Conservation (phyloP, 2,113 vertebrate species). For the Mionectes macconnelli region DNA sequence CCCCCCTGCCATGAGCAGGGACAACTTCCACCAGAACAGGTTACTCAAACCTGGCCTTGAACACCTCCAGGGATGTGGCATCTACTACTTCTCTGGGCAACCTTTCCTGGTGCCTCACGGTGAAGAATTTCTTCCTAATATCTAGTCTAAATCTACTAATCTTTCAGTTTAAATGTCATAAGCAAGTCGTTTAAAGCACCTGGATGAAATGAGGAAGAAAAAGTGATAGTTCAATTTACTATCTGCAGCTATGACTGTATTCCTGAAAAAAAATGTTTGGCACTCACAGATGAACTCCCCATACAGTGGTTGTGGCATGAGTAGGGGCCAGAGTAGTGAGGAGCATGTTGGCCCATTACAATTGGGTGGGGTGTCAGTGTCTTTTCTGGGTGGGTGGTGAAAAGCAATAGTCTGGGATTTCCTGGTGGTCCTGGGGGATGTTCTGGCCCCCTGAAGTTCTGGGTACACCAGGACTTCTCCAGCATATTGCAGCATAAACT, state of each 20-base stretch:
- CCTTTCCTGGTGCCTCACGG: neutral
- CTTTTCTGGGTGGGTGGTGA: neutral
- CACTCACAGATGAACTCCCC: rapidly evolving
- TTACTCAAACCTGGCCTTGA: neutral
- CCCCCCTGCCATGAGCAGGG: neutral
- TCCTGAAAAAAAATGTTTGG: neutral
- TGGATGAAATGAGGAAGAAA: neutral
- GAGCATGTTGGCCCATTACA: neutral
- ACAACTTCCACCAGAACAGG: neutral
- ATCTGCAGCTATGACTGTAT: neutral
- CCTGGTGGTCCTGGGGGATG: neutral
- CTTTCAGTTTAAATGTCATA: neutral
- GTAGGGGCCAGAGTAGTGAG: neutral
- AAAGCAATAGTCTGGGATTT: neutral
- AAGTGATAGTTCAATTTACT: neutral
- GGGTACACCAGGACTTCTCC: neutral
- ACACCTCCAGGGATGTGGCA: neutral
- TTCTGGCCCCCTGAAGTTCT: neutral
- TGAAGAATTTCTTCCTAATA: neutral
- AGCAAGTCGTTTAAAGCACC: neutral
- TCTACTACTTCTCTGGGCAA: neutral
- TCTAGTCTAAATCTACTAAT: neutral
- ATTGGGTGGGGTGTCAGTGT: rapidly evolving
- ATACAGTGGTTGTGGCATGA: rapidly evolving
- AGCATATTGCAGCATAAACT: neutral